Base-by-base conservation (phyloP, 2,888 invertebrate genomes). In the Autographa gamma region DNA sequence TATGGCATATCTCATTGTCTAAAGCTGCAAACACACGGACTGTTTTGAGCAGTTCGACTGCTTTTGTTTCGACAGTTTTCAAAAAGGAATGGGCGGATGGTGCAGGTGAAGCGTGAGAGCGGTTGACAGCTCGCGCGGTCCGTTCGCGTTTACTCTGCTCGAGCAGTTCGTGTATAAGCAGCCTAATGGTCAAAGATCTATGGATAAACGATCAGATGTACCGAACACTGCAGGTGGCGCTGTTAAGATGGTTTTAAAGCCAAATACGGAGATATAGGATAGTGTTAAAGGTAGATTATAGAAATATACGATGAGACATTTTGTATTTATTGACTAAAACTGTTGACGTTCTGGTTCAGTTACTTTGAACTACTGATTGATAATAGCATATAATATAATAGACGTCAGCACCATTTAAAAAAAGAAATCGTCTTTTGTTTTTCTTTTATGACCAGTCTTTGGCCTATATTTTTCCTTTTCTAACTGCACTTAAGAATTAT, bases 1-100 rank as follows among this genome's bases (percentile, higher is more conserved):
- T 76, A 66, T 63, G 52, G 16, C 25, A 58, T 66, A 65, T 66
- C 63, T 66, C 66, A 76, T 72, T 80, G 80, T 77, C 60, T 71
- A 25, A 25, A 3, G 25, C 25, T 25, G 25, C 25, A 3, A 25
- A 25, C 25, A 25, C 25, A 25, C 25, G 1, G 25, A 25, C 25
- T 25, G 25, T n/a, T n/a, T n/a, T n/a, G n/a, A n/a, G n/a, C n/a
- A n/a, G n/a, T 3, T 25, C 25, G 25, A 25, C 25, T 25, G 25
- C 25, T 25, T 25, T 25, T 25, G 25, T 25, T 25, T 25, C 25
- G 25, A 25, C 25, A 25, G 25, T 25, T 25, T 25, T 25, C 25
- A 25, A 25, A 25, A 25, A 25, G 25, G 2, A 2, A 25, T 2
- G 25, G 2, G 25, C n/a, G 25, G 25, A 25, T n/a, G n/a, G 25